phyloP scores from a whole-genome alignment of 2,797 vertebrate genomes.

The Gephyroberyx darwinii region DNA sequence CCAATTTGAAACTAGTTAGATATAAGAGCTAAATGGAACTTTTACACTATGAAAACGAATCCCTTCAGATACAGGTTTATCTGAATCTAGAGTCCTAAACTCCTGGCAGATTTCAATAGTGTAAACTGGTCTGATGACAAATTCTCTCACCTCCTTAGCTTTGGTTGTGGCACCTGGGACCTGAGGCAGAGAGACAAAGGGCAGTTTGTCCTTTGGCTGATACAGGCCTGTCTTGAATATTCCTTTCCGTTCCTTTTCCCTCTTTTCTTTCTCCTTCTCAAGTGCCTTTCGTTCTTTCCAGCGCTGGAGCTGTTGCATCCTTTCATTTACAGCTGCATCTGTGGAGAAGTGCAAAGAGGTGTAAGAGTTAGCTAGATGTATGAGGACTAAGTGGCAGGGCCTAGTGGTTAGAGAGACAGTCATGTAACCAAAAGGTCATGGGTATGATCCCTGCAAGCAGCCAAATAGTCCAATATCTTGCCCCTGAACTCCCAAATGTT shows the following conservation, averaged over 20 bases:
- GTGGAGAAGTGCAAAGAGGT: slow-evolving; percentile 11
- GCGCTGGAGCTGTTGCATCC: slow-evolving; percentile 86
- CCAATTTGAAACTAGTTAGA: too few species aligned
- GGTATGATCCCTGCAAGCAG: too few species aligned
- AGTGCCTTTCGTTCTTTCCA: slow-evolving; percentile 92
- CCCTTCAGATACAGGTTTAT: neutral
- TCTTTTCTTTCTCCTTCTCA: slow-evolving; percentile 87
- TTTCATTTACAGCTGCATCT: slow-evolving; percentile 74
- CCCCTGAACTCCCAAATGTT: too few species aligned
- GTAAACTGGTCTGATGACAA: neutral
- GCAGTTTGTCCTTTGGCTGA: slow-evolving; percentile 78
- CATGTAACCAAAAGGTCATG: neutral
- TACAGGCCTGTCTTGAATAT: slow-evolving; percentile 91
- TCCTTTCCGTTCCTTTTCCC: slow-evolving; percentile 84
- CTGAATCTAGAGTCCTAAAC: neutral
- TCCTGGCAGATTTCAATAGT: neutral
- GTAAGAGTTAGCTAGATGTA: neutral
- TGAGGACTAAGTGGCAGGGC: neutral
- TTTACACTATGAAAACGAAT: too few species aligned
- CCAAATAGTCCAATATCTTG: too few species aligned
- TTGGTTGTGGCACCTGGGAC: slow-evolving; percentile 58
- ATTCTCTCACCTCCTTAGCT: slow-evolving; percentile 73
- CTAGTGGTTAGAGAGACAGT: too few species aligned
- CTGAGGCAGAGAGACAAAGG: slow-evolving; percentile 63
- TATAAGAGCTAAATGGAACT: too few species aligned